phyloP scores from a whole-genome alignment of 2,797 vertebrate species.

The Intellagama lesueurii region DNA sequence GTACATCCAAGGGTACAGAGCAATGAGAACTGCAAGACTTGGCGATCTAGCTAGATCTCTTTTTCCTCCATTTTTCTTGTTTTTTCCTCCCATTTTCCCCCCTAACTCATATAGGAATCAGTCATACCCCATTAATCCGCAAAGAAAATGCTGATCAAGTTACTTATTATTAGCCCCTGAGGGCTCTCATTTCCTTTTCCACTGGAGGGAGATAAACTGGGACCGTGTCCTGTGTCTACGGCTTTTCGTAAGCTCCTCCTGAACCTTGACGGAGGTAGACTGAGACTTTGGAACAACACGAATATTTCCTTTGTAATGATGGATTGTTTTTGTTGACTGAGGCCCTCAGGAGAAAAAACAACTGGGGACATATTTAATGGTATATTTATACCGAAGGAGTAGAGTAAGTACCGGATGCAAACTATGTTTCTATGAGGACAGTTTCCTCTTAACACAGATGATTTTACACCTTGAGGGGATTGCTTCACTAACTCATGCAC shows the following conservation, averaged over 20 bases:
- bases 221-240: not conserved
- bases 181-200: constrained; percentile 14
- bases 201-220: not conserved
- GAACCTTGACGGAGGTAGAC: not conserved
- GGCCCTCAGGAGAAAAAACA: not conserved
- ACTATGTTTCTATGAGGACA: not conserved
- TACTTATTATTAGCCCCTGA: constrained; percentile 27
- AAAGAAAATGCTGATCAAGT: constrained; percentile 8
- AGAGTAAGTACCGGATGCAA: not conserved
- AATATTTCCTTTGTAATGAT: not conserved
- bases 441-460: not conserved
- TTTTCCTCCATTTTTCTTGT: not conserved
- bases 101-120: not conserved
- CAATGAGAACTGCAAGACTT: not conserved
- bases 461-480: not conserved
- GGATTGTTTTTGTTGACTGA: not conserved
- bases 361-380: not conserved
- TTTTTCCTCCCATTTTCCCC: not conserved
- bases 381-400: not conserved
- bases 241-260: not conserved
- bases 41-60: not conserved
- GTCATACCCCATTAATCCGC: constrained; percentile 32
- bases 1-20: not conserved
- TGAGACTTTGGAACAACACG: not conserved
- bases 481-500: not conserved